Conservation (phyloP, 2,113 vertebrate species). For the Acanthisitta chloris region DNA sequence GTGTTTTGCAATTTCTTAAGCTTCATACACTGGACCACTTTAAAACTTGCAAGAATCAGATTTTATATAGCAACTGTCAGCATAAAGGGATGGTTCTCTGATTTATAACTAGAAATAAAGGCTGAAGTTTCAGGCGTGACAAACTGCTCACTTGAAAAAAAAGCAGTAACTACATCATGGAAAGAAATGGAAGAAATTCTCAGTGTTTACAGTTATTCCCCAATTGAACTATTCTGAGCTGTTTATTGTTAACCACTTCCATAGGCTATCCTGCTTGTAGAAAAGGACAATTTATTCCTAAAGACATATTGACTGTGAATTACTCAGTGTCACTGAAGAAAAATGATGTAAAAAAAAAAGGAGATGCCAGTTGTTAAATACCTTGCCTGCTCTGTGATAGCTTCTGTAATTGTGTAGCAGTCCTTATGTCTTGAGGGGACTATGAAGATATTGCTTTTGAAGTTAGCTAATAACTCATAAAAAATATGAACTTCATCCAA, state of each 20-base stretch:
- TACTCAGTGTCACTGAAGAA: background rate
- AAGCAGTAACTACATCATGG: background rate
- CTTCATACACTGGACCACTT: conserved; percentile 50
- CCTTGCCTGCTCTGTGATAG: background rate
- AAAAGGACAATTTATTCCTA: background rate
- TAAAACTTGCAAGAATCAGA: conserved; percentile 28
- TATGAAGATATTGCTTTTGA: conserved; percentile 13
- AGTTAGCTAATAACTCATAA: conserved; percentile 8
- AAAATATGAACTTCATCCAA: conserved; percentile 40
- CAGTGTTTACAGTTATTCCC: background rate
- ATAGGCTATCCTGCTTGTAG: background rate
- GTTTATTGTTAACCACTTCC: background rate
- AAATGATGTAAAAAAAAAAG: background rate
- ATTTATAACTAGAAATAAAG: conserved; percentile 62
- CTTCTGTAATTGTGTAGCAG: background rate
- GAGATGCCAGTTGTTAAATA: background rate
- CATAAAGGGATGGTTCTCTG: background rate
- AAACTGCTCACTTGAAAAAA: conserved; percentile 34
- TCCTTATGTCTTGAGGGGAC: background rate
- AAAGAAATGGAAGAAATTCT: background rate
- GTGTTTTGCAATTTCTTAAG: conserved; percentile 40
- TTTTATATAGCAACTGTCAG: conserved; percentile 54
- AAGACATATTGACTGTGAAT: background rate
- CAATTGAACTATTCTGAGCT: background rate
- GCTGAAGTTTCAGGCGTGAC: conserved; percentile 17